Conservation (phyloP, 2,113 vertebrate species). For the Coreoperca whiteheadi region DNA sequence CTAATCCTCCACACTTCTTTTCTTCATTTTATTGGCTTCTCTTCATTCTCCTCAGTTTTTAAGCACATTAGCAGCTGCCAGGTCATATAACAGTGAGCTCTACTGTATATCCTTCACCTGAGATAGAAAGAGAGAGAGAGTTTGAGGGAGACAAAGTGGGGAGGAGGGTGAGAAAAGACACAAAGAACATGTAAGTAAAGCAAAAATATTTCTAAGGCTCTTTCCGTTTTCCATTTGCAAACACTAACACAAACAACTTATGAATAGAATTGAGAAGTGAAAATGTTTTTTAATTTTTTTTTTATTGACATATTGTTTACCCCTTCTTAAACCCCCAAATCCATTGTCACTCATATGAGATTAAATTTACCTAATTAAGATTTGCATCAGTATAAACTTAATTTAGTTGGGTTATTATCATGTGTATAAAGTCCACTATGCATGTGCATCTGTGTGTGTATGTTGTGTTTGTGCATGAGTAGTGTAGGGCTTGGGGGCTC, state of each 20-base stretch:
- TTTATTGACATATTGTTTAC: not conserved
- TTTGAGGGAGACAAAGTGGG: conserved; percentile 15
- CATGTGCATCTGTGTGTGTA: conserved; percentile 9
- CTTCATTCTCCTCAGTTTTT: conserved; percentile 30
- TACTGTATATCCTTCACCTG: conserved; percentile 51
- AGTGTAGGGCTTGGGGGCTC: conserved; percentile 51
- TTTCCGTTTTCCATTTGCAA: conserved; percentile 5
- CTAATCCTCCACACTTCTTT: conserved; percentile 21
- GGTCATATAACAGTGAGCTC: not conserved
- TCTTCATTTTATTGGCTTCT: conserved; percentile 45
- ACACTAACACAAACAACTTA: not conserved
- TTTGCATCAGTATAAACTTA: not conserved
- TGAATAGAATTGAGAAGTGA: not conserved
- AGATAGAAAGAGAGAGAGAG: conserved; percentile 33
- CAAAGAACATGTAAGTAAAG: conserved; percentile 34
- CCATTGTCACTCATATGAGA: not conserved
- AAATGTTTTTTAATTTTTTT: not conserved
- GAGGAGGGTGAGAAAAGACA: conserved; percentile 21
- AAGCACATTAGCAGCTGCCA: conserved; percentile 20
- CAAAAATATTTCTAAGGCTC: not conserved
- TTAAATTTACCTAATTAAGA: not conserved
- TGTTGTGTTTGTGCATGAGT: conserved; percentile 45
- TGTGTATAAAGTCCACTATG: not conserved
- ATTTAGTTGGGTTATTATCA: not conserved
- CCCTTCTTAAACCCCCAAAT: not conserved